Conservation (phyloP, 2,888 invertebrate species). For the Scaptomyza tumidula region DNA sequence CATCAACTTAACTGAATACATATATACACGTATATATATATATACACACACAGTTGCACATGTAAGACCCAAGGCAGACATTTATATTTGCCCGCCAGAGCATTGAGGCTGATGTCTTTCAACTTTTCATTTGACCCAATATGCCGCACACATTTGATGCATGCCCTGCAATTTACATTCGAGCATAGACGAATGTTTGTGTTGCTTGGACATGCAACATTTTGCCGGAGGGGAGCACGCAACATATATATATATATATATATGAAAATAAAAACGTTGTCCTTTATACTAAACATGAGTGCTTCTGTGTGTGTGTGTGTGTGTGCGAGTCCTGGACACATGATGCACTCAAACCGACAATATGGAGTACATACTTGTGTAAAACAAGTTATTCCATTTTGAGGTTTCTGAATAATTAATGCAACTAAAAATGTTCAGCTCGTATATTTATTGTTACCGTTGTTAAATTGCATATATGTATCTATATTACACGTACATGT, state of each 20-base stretch:
- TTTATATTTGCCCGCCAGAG: constrained; percentile 29
- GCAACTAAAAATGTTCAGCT: constrained; percentile 69
- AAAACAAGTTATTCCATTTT: constrained; percentile 75
- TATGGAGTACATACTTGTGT: constrained; percentile 76
- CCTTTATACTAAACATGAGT: neutral
- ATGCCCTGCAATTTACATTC: constrained; percentile 42
- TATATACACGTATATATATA: neutral
- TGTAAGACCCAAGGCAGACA: constrained; percentile 1
- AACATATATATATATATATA: constrained; percentile 11
- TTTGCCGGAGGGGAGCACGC: constrained; percentile 37
- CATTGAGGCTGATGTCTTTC: constrained; percentile 45
- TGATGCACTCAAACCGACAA: constrained; percentile 72
- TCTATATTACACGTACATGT: constrained; percentile 7
- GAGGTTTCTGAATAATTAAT: constrained; percentile 78
- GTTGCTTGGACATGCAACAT: constrained; percentile 62
- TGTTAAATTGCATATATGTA: constrained; percentile 46
- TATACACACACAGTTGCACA: too few species aligned
- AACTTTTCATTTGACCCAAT: constrained; percentile 60
- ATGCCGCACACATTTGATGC: constrained; percentile 60
- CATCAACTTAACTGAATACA: constrained; percentile 15
- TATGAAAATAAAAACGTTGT: constrained; percentile 42
- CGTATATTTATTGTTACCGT: constrained; percentile 57
- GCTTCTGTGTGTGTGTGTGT: constrained; percentile 3
- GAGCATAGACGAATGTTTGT: constrained; percentile 39
- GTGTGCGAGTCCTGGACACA: constrained; percentile 38